Evolutionary conservation across 2,888 invertebrate genomes (phyloP), one percentile per base, ranked within the genome.

Genomic region (Zonitis immaculata): DNA sequence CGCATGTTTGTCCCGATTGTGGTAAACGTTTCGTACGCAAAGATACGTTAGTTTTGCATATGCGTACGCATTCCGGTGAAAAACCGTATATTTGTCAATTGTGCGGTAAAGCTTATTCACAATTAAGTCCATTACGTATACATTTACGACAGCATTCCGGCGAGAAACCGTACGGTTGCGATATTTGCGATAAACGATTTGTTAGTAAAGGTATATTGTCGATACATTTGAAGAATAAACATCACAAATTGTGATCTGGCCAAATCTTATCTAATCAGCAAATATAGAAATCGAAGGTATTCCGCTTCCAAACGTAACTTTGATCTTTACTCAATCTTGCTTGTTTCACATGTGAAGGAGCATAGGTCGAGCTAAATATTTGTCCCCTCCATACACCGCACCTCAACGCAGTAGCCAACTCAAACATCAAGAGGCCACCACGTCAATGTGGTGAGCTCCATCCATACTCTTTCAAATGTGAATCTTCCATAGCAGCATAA

Each of bases 31-130:
- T 73, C 27, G 66, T 69, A 9, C 69, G 66, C 49, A 64, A 63
- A 45, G 68, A 66, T 44, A 67, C 70, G 2, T 56, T 73, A 3
- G 70, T 65, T 22, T 65, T 67, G 32, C 74, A 74, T 54, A 62
- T 65, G 50, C 57, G 71, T 25, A 65, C 64, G 1, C 70, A 71
- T 47, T 68, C 68, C 1, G 67, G 67, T 1, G 66, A 69, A 28
- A 67, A 66, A 39, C 68, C 70, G 1, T 67, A 68, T 42, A 52
- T 57, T n/a, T 71, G 71, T 48, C 59, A 58, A n/a, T 60, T 66
- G 2, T 72, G 73, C 45, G 66, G 80, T 42, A 82, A 82, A 65
- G 79, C 79, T 1, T 82, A 81, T 70, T 79, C 79, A 12, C 52
- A 70, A 64, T 48, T 70, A 66, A 49, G 66, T 63, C 12, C 61